These are phyloP conservation scores for Leucophenga varia DNA, from an alignment of 1,140 invertebrate genomes.

Conservation along the genomic window DNA sequence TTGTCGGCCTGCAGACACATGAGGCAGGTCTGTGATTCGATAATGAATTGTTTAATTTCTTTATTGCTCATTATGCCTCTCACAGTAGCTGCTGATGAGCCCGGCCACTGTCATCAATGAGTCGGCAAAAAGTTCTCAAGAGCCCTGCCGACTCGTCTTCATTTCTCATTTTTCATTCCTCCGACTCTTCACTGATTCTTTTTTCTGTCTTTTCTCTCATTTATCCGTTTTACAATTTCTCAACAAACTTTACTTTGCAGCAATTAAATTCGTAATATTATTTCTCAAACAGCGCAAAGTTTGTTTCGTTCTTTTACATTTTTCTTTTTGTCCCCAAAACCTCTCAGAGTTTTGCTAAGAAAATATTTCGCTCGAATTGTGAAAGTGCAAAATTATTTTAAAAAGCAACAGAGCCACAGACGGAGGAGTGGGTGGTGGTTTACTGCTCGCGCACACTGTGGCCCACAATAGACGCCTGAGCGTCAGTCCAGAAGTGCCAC, in stretches of 20 bases:
- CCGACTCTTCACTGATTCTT: no score
- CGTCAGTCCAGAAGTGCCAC: conserved; percentile 19
- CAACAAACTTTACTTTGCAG: conserved; percentile 17
- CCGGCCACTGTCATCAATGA: conserved; percentile 17
- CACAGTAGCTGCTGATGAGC: conserved; percentile 3
- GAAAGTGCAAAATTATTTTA: conserved; percentile 23
- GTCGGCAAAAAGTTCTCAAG: conserved; percentile 15
- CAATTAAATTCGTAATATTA: conserved; percentile 39
- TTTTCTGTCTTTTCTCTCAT: conserved; percentile 15
- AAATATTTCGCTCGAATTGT: conserved; percentile 22
- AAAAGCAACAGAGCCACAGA: conserved; percentile 12
- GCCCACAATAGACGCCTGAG: conserved; percentile 10
- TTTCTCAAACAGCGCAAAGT: conserved; percentile 28
- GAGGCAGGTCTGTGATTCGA: conserved; percentile 17
- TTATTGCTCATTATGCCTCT: conserved; percentile 26
- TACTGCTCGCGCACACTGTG: no score
- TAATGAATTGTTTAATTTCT: conserved; percentile 38
- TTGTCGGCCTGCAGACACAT: conserved; percentile 11
- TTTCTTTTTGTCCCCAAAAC: conserved; percentile 5
- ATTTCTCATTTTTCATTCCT: conserved; percentile 19
- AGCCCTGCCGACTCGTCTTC: not conserved
- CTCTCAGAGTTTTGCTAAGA: conserved; percentile 18
- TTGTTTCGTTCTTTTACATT: conserved; percentile 10
- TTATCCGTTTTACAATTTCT: conserved; percentile 11
- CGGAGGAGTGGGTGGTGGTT: not conserved